Conservation (phyloP, 2,113 vertebrate genomes). For the Ploceus nigricollis region DNA sequence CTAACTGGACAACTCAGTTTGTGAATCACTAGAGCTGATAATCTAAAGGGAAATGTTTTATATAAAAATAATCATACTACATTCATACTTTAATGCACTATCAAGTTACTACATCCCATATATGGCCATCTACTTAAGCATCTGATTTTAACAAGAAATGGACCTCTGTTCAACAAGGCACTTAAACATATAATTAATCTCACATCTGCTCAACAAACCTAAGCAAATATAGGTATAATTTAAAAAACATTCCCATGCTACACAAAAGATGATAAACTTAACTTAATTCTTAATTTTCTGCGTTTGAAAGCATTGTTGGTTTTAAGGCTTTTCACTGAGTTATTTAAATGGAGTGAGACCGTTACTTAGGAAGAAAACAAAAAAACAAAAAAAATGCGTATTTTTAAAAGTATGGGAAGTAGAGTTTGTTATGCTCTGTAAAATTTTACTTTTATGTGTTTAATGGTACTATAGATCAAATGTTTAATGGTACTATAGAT, state of each 20-base stretch:
- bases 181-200: not conserved
- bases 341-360: not conserved
- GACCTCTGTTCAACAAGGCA: not conserved
- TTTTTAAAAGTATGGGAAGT: not conserved
- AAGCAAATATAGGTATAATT: not conserved
- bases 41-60: not conserved
- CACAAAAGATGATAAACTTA: not conserved
- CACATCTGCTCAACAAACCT: not conserved
- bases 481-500: not conserved
- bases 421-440: not conserved
- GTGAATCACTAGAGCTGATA: not conserved
- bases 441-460: not conserved
- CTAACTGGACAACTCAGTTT: not conserved
- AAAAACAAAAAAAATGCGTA: not conserved
- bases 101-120: not conserved
- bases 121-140: not conserved
- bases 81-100: not conserved
- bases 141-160: not conserved
- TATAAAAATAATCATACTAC: not conserved
- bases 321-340: not conserved
- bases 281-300: not conserved
- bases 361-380: not conserved
- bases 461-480: not conserved
- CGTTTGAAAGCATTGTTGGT: not conserved
- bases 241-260: not conserved